These are phyloP conservation scores for Platysternon megacephalum DNA, from an alignment of 2,113 vertebrate genomes.

Conservation along the genomic window DNA sequence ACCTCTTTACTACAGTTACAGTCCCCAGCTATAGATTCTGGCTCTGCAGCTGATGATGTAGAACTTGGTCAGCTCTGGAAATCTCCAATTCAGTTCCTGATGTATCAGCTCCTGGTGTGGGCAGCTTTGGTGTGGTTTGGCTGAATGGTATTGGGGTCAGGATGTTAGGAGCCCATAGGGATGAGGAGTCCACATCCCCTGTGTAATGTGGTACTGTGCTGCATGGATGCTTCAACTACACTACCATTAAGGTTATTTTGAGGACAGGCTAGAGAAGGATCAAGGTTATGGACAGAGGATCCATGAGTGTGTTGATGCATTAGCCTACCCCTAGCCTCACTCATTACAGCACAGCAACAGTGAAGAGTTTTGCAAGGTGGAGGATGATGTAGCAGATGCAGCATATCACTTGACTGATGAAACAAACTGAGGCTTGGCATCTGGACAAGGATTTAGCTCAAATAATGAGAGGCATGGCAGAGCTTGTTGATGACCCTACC, in stretches of 20 bases:
- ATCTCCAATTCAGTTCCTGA: not conserved
- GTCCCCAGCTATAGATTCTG: not conserved
- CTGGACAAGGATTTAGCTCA: not conserved
- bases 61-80: not conserved
- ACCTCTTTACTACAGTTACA: not conserved
- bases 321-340: not conserved
- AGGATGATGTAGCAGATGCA: not conserved
- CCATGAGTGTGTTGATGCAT: not conserved
- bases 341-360: not conserved
- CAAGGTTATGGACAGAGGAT: not conserved
- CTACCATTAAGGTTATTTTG: not conserved
- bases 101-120: not conserved
- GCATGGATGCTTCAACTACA: not conserved
- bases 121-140: not conserved
- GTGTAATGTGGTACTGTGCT: not conserved
- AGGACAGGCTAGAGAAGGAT: not conserved
- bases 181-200: not conserved
- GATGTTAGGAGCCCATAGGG: not conserved
- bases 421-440: slow-evolving; percentile 3
- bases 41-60: not conserved
- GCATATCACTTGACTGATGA: not conserved
- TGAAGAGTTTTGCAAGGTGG: not conserved
- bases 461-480: not conserved
- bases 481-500: not conserved
- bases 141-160: not conserved